Conservation (phyloP, 2,113 vertebrate species). For the Peucedramus taeniatus region DNA sequence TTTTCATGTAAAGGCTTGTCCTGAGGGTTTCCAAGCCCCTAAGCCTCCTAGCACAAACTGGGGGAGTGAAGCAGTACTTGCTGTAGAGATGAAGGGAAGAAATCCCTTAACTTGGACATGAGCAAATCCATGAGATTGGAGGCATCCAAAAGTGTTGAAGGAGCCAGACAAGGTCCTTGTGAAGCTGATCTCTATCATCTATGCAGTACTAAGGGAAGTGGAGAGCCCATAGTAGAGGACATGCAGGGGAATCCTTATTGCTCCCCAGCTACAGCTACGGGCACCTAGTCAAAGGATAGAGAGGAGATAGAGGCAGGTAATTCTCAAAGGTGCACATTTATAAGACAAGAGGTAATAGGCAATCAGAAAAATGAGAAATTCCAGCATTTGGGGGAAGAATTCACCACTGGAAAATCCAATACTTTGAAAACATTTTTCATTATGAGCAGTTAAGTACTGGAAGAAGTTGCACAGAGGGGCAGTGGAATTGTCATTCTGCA, state of each 20-base stretch:
- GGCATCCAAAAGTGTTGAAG: neutral
- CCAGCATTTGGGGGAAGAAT: neutral
- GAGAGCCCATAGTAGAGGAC: rapidly evolving
- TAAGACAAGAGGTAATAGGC: neutral
- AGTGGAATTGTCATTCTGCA: neutral
- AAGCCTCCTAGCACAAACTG: neutral
- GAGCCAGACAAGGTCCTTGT: neutral
- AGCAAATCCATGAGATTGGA: neutral
- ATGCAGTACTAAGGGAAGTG: neutral
- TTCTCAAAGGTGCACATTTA: neutral
- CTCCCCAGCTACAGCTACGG: neutral
- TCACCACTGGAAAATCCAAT: neutral
- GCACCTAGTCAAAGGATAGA: neutral
- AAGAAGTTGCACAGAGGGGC: neutral
- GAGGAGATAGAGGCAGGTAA: neutral
- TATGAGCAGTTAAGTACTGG: neutral
- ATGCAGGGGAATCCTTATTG: neutral
- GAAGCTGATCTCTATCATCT: neutral
- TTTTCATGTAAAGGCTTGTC: neutral
- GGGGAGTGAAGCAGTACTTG: neutral
- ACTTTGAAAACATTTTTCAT: neutral
- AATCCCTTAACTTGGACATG: neutral
- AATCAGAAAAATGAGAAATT: neutral
- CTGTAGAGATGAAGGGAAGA: neutral
- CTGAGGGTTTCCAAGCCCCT: neutral